Conservation (phyloP, 2,888 invertebrate genomes). For the Rambutsinella grinnellia region DNA sequence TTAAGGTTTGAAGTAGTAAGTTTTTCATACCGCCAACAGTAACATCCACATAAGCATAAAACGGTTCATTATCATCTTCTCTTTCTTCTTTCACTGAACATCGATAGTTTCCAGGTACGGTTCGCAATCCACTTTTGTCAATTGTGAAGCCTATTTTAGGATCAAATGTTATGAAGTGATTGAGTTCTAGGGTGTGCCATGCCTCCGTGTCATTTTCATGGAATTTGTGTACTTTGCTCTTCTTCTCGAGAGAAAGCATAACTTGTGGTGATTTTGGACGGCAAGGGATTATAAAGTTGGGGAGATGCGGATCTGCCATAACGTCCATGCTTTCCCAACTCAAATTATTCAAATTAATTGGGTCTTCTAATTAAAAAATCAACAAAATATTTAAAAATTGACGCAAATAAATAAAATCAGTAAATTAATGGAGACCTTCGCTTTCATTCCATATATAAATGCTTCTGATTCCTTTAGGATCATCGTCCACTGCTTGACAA, state of each 20-base stretch:
- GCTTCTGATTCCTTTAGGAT: background rate
- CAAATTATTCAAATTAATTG: background rate
- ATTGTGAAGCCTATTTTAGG: slow-evolving; percentile 11
- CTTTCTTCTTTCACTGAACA: slow-evolving; percentile 8
- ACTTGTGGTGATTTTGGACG: background rate
- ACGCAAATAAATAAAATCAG: too few species aligned
- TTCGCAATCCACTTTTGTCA: background rate
- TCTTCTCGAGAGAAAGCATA: background rate
- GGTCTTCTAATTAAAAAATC: background rate
- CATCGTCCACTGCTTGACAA: background rate
- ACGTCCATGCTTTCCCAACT: background rate
- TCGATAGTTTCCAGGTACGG: slow-evolving; percentile 1
- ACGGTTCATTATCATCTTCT: too few species aligned
- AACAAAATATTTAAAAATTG: background rate
- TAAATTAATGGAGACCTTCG: too few species aligned
- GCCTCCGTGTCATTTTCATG: too few species aligned
- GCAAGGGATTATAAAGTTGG: slow-evolving; percentile 4
- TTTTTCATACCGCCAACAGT: background rate
- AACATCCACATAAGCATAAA: too few species aligned
- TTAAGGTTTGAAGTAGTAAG: background rate
- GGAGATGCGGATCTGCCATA: too few species aligned
- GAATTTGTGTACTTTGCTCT: background rate
- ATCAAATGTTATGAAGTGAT: background rate
- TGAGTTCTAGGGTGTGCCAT: background rate
- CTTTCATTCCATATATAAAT: slow-evolving; percentile 20